A percentile compares a stretch with the other conserved stretches of the same genome.
These are phyloP conservation scores for Bathynomus jamesi DNA, from an alignment of 1,140 invertebrate species.

Conservation along the genomic window DNA sequence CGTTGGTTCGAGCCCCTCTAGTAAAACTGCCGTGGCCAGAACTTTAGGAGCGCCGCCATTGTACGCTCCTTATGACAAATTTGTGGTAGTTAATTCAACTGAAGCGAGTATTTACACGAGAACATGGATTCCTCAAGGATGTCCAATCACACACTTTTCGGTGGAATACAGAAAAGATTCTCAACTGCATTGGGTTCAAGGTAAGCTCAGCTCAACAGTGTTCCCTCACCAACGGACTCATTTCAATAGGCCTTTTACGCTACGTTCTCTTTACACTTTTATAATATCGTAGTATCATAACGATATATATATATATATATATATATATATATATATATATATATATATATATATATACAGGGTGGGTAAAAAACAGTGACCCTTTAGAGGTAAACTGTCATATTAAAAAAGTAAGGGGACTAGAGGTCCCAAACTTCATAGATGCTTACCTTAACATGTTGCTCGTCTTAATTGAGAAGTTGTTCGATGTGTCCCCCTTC, in stretches of 20 bases:
- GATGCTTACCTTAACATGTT: too few relatives aligned
- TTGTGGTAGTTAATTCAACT: constrained; percentile 59
- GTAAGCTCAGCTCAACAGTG: constrained; percentile 8
- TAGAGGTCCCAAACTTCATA: too few relatives aligned
- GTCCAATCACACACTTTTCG: constrained; percentile 65
- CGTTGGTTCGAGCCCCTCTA: constrained; percentile 59
- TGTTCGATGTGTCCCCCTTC: too few relatives aligned
- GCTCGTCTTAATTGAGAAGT: too few relatives aligned
- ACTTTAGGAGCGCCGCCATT: constrained; percentile 61
- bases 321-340: too few relatives aligned
- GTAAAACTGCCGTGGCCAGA: constrained; percentile 71
- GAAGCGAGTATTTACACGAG: constrained; percentile 61
- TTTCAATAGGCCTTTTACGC: background rate
- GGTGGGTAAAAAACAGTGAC: too few relatives aligned
- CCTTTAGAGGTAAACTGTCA: too few relatives aligned
- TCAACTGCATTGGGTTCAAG: constrained; percentile 24
- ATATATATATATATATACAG: too few relatives aligned
- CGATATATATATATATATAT: too few relatives aligned
- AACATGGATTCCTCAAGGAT: constrained; percentile 66
- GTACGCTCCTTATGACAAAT: constrained; percentile 53
- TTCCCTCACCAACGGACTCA: background rate
- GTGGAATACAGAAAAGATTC: constrained; percentile 58
- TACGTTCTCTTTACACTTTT: background rate
- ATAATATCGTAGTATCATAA: background rate
- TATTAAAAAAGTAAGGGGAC: too few relatives aligned